Evolutionary conservation across 2,113 vertebrate genomes (phyloP).

Genomic region (Proteles cristata): DNA sequence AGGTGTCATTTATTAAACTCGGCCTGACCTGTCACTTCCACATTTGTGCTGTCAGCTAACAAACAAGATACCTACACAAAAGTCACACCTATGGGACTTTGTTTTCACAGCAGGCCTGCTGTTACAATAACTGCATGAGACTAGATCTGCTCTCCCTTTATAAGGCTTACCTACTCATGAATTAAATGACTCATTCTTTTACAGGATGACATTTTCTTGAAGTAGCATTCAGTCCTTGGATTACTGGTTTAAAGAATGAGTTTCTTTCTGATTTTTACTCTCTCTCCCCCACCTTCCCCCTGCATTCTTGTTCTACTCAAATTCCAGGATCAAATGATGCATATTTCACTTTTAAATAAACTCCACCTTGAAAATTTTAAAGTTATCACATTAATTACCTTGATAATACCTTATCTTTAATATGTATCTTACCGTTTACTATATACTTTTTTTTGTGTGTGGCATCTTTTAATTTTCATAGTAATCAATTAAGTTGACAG

Average conservation of each 20-base stretch:
- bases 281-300: neutral
- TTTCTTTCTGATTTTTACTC: neutral
- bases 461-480: conserved; percentile 34
- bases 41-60: neutral
- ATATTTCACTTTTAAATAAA: conserved; percentile 43
- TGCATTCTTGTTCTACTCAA: neutral
- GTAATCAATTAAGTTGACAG: neutral
- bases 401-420: neutral
- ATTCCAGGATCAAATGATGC: neutral
- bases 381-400: neutral
- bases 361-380: neutral
- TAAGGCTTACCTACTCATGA: neutral
- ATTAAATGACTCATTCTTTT: neutral
- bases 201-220: neutral
- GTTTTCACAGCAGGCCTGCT: neutral
- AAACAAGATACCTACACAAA: neutral
- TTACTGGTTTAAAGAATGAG: neutral
- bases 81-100: neutral
- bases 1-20: conserved; percentile 59
- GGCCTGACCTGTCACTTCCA: neutral
- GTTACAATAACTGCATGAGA: neutral
- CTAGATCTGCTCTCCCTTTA: neutral
- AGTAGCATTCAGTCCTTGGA: neutral
- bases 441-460: neutral
- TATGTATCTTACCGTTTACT: neutral